phyloP scores from a whole-genome alignment of 2,113 vertebrate species.

The Kryptolebias marmoratus region DNA sequence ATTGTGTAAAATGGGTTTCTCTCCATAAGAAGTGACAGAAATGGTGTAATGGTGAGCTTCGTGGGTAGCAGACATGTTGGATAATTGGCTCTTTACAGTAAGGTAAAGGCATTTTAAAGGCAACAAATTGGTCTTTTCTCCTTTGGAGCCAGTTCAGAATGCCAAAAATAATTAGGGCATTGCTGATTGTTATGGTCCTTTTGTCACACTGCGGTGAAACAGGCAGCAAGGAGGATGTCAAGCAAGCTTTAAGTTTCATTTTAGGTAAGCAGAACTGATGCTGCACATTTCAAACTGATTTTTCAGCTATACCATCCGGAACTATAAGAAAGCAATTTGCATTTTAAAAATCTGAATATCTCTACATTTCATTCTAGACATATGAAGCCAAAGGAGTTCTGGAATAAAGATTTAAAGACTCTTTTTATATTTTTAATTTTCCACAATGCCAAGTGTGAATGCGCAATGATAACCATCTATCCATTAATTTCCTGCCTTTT shows the following conservation, averaged over 20 bases:
- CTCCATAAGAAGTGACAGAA: constrained; percentile 71
- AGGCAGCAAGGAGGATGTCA: constrained; percentile 72
- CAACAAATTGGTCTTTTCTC: constrained; percentile 81
- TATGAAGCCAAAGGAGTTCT: background rate
- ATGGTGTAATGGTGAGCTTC: constrained; percentile 75
- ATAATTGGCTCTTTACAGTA: constrained; percentile 85
- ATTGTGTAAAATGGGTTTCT: constrained; percentile 79
- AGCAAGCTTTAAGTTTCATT: constrained; percentile 66
- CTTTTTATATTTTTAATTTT: no score
- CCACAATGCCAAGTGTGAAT: no score
- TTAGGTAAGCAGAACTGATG: constrained; percentile 61
- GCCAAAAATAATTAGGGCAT: constrained; percentile 83
- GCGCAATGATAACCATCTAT: no score
- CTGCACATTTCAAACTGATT: constrained; percentile 62
- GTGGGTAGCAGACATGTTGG: constrained; percentile 71
- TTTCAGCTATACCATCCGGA: constrained; percentile 30
- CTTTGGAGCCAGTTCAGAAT: constrained; percentile 75
- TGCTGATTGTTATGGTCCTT: constrained; percentile 79
- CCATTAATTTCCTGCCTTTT: no score
- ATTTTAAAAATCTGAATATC: constrained; percentile 31
- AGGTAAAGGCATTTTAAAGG: constrained; percentile 80
- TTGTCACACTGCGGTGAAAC: constrained; percentile 74
- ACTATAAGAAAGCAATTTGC: constrained; percentile 27
- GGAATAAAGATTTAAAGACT: background rate
- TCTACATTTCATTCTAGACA: constrained; percentile 20